A percentile compares a stretch with the other conserved stretches of the same genome.
phyloP scores from a whole-genome alignment of 2,113 vertebrate species.

The Semnornis frantzii region DNA sequence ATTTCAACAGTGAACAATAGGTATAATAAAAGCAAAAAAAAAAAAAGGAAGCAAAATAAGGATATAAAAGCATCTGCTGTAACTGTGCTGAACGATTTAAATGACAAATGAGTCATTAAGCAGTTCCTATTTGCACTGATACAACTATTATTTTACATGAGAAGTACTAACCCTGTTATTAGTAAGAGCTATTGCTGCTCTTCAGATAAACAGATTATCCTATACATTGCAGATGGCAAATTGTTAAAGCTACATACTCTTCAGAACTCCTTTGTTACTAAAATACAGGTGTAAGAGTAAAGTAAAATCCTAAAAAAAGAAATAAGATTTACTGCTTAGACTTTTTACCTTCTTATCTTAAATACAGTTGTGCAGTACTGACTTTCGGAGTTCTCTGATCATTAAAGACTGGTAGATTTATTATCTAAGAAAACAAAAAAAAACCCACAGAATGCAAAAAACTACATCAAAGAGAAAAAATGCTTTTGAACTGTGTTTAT shows the following conservation, averaged over 20 bases:
- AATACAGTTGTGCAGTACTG: not conserved
- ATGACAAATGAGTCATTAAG: slow-evolving; percentile 44
- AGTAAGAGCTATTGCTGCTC: not conserved
- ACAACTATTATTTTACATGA: not conserved
- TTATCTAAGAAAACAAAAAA: not conserved
- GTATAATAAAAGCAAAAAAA: not conserved
- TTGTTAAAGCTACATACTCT: not conserved
- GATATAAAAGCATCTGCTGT: not conserved
- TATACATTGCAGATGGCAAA: not conserved
- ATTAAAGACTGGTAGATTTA: not conserved
- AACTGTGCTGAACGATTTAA: not conserved
- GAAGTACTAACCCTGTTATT: not conserved
- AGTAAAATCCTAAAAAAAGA: not conserved
- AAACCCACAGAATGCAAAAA: not conserved
- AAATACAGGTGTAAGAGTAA: not conserved
- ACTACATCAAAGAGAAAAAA: not conserved
- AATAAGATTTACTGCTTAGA: not conserved
- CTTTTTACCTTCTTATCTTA: not conserved
- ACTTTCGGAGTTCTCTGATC: not conserved
- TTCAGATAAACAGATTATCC: not conserved
- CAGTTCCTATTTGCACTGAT: not conserved
- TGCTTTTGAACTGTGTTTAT: not conserved
- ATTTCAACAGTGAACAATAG: slow-evolving; percentile 32
- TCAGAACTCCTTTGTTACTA: not conserved
- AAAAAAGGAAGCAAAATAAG: not conserved